Evolutionary conservation across 2,797 vertebrate species (phyloP).

Genomic region (Onychomys arenicola): DNA sequence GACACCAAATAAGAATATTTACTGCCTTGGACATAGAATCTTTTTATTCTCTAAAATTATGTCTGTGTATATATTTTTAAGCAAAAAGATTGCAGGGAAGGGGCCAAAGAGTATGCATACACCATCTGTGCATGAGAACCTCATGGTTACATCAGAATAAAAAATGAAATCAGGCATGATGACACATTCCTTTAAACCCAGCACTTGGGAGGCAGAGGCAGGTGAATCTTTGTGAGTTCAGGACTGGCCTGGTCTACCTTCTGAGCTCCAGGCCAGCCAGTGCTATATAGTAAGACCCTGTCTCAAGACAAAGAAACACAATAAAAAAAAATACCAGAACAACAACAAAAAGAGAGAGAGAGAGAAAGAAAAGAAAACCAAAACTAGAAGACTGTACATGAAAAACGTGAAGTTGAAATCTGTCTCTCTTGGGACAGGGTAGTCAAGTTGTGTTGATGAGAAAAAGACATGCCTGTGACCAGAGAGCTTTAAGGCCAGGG

Average conservation of each 20-base stretch:
- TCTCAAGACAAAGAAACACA: background rate
- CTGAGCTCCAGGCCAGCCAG: background rate
- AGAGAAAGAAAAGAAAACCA: background rate
- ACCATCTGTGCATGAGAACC: background rate
- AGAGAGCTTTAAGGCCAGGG: background rate
- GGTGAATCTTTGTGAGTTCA: background rate
- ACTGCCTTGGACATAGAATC: background rate
- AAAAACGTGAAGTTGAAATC: constrained; percentile 14
- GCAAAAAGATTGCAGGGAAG: too few species aligned
- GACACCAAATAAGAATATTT: constrained; percentile 4
- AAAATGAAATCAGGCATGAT: background rate
- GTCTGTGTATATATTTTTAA: background rate
- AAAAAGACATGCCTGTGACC: background rate
- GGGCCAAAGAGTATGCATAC: background rate
- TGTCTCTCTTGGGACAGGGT: background rate
- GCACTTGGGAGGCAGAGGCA: background rate
- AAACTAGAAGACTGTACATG: background rate
- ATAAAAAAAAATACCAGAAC: background rate
- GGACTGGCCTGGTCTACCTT: background rate
- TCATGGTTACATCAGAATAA: background rate
- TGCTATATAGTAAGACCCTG: background rate
- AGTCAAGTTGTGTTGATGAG: background rate
- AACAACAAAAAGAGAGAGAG: background rate
- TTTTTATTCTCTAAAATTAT: constrained; percentile 60
- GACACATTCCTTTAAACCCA: background rate